Conservation (phyloP, 2,797 vertebrate species). For the Ctenosaura bakeri region DNA sequence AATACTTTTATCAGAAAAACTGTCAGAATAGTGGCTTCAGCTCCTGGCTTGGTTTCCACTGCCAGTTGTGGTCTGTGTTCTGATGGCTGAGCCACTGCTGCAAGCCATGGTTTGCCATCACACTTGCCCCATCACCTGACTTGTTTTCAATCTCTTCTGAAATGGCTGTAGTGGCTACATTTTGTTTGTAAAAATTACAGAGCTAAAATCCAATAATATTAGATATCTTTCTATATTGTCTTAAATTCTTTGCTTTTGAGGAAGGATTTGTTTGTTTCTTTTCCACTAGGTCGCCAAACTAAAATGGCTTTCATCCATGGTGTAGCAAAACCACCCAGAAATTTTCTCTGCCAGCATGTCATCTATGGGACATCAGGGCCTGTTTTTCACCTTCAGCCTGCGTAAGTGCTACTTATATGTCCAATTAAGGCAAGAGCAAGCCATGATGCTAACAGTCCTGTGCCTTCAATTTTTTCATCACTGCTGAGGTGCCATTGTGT, state of each 20-base stretch:
- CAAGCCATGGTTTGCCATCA: not conserved
- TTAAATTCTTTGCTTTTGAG: not conserved
- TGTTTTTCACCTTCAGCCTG: slow-evolving; percentile 74
- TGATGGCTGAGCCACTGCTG: not conserved
- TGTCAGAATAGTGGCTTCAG: not conserved
- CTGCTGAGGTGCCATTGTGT: not conserved
- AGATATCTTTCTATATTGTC: not conserved
- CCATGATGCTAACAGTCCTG: no score
- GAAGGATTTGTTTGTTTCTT: slow-evolving; percentile 11
- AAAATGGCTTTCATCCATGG: slow-evolving; percentile 89
- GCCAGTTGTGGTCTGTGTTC: not conserved
- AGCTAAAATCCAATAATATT: not conserved
- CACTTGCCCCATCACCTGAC: no score
- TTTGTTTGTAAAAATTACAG: not conserved
- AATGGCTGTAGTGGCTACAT: not conserved
- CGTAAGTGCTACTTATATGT: not conserved
- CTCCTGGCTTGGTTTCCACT: not conserved
- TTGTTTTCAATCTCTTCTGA: not conserved
- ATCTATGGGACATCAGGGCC: slow-evolving; percentile 82
- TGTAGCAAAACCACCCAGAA: slow-evolving; percentile 88
- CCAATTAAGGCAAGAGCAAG: not conserved
- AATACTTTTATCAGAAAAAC: not conserved
- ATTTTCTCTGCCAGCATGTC: slow-evolving; percentile 85
- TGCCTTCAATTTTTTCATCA: not conserved
- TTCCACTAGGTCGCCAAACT: slow-evolving; percentile 85